A percentile compares a stretch with the other conserved stretches of the same genome.
Evolutionary conservation across 2,888 invertebrate species (phyloP).

Genomic region (Himalopsyche anomala): DNA sequence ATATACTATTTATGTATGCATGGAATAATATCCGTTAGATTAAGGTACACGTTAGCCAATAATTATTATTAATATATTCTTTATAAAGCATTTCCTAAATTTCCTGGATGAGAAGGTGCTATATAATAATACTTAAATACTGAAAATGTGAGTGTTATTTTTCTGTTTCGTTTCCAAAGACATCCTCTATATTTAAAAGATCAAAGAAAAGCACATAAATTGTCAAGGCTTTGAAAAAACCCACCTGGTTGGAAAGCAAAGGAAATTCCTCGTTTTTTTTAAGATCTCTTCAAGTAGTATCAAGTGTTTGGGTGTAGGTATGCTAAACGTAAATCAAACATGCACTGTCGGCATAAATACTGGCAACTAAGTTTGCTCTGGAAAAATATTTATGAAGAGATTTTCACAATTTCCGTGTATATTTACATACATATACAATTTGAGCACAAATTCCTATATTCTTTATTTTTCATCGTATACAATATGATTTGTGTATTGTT

Average conservation of each 20-base stretch:
- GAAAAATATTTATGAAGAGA: background rate
- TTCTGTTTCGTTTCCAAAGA: background rate
- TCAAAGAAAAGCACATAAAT: constrained; percentile 32
- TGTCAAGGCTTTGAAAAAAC: constrained; percentile 20
- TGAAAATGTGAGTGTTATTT: background rate
- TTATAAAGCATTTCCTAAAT: background rate
- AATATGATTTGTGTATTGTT: too few species aligned
- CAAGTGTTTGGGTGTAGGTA: constrained; percentile 8
- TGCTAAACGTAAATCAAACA: constrained; percentile 31
- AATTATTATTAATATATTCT: background rate
- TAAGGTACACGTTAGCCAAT: too few species aligned
- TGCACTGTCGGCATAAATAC: background rate
- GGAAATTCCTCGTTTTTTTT: background rate
- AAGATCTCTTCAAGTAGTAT: background rate
- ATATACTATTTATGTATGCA: too few species aligned
- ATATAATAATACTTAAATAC: background rate
- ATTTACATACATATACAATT: background rate
- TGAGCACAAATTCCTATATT: too few species aligned
- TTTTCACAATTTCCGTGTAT: background rate
- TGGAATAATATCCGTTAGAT: too few species aligned
- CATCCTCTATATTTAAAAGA: constrained; percentile 3
- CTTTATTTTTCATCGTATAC: too few species aligned
- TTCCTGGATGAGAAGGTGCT: background rate
- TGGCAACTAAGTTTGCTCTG: background rate
- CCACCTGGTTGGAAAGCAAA: constrained; percentile 11